Evolutionary conservation across 2,888 invertebrate species (phyloP).

Genomic region (Lepidonotus clava): DNA sequence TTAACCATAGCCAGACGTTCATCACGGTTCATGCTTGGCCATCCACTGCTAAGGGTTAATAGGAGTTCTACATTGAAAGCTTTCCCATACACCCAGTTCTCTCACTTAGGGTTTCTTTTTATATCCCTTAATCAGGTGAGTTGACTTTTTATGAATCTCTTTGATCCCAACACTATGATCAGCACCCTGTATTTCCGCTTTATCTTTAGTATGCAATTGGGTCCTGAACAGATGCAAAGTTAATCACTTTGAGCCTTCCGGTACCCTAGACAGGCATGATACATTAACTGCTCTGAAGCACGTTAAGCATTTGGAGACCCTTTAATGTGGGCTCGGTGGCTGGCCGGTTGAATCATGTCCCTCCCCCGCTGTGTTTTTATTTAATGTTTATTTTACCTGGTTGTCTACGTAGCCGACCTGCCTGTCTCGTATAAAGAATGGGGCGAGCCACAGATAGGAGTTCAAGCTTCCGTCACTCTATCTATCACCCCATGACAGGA

Average conservation of each 20-base stretch:
- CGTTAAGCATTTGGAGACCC: neutral
- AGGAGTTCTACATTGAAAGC: neutral
- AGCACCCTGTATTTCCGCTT: neutral
- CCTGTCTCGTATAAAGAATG: slow-evolving; percentile 31
- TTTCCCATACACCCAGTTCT: no score
- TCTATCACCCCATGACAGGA: slow-evolving; percentile 34
- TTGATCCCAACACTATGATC: neutral
- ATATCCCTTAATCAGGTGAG: neutral
- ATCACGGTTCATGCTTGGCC: neutral
- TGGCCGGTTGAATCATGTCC: neutral
- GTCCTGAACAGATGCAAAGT: neutral
- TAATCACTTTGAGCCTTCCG: neutral
- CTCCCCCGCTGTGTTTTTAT: slow-evolving; percentile 40
- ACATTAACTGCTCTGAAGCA: neutral
- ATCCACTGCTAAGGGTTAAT: neutral
- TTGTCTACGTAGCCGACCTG: neutral
- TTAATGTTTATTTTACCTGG: slow-evolving; percentile 41
- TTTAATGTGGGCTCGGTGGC: neutral
- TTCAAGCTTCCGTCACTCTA: neutral
- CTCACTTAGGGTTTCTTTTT: neutral
- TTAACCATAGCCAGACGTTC: no score
- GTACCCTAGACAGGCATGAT: neutral
- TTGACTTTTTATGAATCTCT: neutral
- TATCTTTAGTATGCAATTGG: neutral
- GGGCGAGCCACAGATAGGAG: neutral